These are phyloP conservation scores for Amniataba percoides DNA, from an alignment of 2,797 vertebrate species.

Conservation along the genomic window DNA sequence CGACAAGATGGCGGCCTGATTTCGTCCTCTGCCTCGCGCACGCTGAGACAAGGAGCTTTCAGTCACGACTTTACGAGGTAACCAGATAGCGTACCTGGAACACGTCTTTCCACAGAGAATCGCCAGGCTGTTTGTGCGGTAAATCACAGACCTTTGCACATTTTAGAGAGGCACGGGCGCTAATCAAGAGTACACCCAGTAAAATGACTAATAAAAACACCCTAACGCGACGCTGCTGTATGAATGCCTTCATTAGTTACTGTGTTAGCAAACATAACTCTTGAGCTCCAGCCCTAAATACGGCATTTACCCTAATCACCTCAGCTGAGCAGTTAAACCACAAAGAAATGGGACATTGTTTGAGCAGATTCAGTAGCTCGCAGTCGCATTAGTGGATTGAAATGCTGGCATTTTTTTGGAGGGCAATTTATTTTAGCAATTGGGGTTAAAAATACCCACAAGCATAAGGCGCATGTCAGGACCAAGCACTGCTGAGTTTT, in stretches of 20 bases:
- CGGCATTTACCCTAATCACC: constrained; percentile 60
- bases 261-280: constrained; percentile 51
- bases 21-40: neutral
- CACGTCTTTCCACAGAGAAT: constrained; percentile 39
- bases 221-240: constrained; percentile 12
- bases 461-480: constrained; percentile 47
- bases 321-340: constrained; percentile 52
- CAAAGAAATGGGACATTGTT: constrained; percentile 66
- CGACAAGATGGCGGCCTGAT: constrained; percentile 45
- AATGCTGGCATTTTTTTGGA: constrained; percentile 49
- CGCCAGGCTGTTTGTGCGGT: constrained; percentile 48
- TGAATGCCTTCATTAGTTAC: constrained; percentile 53
- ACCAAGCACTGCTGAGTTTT: constrained; percentile 50
- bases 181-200: constrained; percentile 47
- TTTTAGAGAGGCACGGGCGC: neutral
- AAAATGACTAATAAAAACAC: constrained; percentile 50
- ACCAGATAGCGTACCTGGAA: constrained; percentile 37
- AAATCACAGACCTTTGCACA: constrained; percentile 42
- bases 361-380: constrained; percentile 51
- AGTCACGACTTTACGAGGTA: constrained; percentile 57
- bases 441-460: constrained; percentile 53
- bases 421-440: constrained; percentile 46
- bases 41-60: constrained; percentile 49
- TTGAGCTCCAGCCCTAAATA: constrained; percentile 31
- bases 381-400: constrained; percentile 33